phyloP scores from a whole-genome alignment of 1,140 invertebrate genomes.

The Hycleus phaleratus region DNA sequence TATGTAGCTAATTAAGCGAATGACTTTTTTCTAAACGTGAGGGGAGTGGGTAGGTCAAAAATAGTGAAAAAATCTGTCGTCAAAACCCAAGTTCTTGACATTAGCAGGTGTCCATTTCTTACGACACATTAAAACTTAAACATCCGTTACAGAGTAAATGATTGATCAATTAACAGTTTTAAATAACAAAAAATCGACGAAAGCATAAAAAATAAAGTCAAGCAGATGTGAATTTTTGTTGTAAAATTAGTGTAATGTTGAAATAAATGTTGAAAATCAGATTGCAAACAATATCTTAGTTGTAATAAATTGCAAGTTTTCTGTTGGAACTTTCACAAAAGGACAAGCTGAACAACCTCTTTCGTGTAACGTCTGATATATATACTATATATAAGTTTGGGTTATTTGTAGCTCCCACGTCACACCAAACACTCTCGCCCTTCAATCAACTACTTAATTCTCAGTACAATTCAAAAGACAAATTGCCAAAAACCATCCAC shows the following conservation, averaged over 20 bases:
- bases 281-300: too few species aligned
- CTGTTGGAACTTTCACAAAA: too few species aligned
- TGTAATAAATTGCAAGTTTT: too few species aligned
- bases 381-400: conserved; percentile 1
- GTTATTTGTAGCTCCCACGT: conserved; percentile 28
- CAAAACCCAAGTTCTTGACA: conserved; percentile 10
- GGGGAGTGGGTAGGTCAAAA: conserved; percentile 11
- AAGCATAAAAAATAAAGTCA: too few species aligned
- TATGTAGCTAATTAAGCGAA: conserved; percentile 24
- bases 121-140: conserved; percentile 18
- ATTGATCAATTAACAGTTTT: conserved; percentile 15
- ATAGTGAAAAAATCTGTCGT: conserved; percentile 21
- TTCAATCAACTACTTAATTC: conserved; percentile 27
- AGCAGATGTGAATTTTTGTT: too few species aligned
- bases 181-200: too few species aligned
- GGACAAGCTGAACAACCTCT: too few species aligned
- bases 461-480: conserved; percentile 23
- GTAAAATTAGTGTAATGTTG: too few species aligned
- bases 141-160: conserved; percentile 20
- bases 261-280: too few species aligned
- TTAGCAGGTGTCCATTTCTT: conserved; percentile 20
- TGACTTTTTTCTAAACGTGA: conserved; percentile 15
- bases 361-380: too few species aligned
- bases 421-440: conserved; percentile 24
- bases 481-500: conserved; percentile 21